Evolutionary conservation across 2,888 invertebrate species (phyloP).

Genomic region (Pterostichus niger): DNA sequence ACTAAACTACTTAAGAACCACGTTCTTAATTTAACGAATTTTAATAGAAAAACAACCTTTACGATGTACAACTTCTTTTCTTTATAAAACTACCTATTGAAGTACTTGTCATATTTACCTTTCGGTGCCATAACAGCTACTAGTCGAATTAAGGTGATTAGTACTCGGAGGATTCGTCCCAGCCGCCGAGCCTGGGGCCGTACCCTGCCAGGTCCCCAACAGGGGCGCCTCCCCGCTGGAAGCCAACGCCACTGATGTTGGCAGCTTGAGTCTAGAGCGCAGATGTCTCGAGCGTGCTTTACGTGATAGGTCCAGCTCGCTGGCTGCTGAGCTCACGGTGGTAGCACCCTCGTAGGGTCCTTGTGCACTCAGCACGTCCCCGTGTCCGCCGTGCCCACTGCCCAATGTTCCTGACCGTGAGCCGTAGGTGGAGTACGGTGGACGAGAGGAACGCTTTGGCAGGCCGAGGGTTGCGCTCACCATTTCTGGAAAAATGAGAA

Average conservation of each 20-base stretch:
- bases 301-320: constrained; percentile 88
- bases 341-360: constrained; percentile 80
- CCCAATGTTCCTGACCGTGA: not conserved
- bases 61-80: not conserved
- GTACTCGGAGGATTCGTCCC: constrained; percentile 80
- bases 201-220: constrained; percentile 82
- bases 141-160: constrained; percentile 82
- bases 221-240: constrained; percentile 88
- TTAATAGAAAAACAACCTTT: too few relatives aligned
- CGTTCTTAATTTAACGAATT: too few relatives aligned
- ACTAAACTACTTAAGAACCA: too few relatives aligned
- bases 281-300: constrained; percentile 84
- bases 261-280: constrained; percentile 82
- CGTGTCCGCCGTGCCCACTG: constrained; percentile 77
- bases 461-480: constrained; percentile 47
- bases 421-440: constrained; percentile 34
- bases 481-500: constrained; percentile 18
- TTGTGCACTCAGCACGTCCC: constrained; percentile 84
- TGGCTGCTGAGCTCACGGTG: constrained; percentile 83
- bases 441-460: constrained; percentile 41
- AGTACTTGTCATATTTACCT: constrained; percentile 76
- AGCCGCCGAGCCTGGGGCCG: constrained; percentile 79
- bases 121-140: constrained; percentile 84
- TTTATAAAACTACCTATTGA: not conserved
- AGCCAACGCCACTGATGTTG: constrained; percentile 80